Evolutionary conservation across 64 coral and sea anemone species (phyloP).

Genomic region (Montipora foliosa): DNA sequence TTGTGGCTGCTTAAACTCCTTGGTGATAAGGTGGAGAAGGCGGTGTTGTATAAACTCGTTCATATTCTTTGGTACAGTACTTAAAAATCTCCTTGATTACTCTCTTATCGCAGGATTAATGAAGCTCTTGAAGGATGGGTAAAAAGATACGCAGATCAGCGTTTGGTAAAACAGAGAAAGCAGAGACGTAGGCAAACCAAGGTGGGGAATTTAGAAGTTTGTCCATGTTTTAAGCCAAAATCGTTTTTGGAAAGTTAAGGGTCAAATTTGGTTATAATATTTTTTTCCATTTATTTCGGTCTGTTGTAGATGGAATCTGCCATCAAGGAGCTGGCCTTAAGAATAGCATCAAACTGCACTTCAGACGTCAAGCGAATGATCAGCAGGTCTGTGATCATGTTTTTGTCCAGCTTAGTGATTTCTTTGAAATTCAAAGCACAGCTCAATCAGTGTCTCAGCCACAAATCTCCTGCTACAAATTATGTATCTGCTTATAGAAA

Average conservation of each 20-base stretch:
- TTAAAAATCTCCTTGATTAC: not conserved
- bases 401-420: not conserved
- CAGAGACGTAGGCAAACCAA: constrained; percentile 51
- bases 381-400: constrained; percentile 12
- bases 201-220: not conserved
- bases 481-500: too few species aligned
- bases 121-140: constrained; percentile 74
- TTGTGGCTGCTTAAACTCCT: too few species aligned
- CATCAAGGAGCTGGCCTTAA: constrained; percentile 75
- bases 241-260: not conserved
- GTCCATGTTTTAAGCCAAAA: not conserved
- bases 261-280: not conserved
- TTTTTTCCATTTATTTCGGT: not conserved
- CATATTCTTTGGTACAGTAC: too few species aligned
- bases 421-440: not conserved
- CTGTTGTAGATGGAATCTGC: constrained; percentile 27
- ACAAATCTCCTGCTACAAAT: too few species aligned
- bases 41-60: too few species aligned
- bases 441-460: too few species aligned
- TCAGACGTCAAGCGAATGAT: constrained; percentile 68
- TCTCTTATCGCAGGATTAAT: constrained; percentile 63
- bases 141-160: constrained; percentile 66
- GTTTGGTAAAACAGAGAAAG: constrained; percentile 58
- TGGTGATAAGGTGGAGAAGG: too few species aligned
- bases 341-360: constrained; percentile 77